Percentiles rank a stretch among this genome's conserved stretches.
Conservation (phyloP, 2,797 vertebrate species). For the Heterohyrax brucei region DNA sequence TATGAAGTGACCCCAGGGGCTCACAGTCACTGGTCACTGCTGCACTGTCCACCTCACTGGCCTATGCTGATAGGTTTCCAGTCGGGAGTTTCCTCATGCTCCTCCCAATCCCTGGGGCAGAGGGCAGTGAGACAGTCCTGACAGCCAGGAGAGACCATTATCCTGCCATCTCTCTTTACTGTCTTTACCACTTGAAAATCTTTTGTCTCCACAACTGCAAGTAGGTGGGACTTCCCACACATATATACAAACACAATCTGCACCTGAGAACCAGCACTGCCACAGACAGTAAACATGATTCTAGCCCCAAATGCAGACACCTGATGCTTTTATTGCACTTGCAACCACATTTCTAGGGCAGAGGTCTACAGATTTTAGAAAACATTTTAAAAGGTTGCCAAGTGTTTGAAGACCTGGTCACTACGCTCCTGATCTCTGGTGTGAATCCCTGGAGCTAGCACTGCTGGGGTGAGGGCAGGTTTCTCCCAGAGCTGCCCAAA, state of each 20-base stretch:
- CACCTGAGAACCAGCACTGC: background rate
- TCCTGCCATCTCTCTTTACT: no score
- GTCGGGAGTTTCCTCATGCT: background rate
- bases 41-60: background rate
- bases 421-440: no score
- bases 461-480: background rate
- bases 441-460: background rate
- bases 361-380: background rate
- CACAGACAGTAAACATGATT: background rate
- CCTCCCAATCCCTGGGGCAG: fast-evolving
- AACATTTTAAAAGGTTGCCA: background rate
- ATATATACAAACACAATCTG: background rate
- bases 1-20: no score
- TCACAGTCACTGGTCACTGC: no score
- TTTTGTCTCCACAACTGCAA: background rate
- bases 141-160: fast-evolving
- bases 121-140: no score
- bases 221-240: background rate
- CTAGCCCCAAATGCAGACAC: background rate
- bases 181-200: background rate
- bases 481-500: background rate
- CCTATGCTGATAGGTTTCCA: fast-evolving
- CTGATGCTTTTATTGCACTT: background rate
- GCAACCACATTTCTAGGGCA: background rate
- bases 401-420: background rate